Percentiles rank a stretch among this genome's conserved stretches.
These are phyloP conservation scores for Eunapius fragilis DNA, from an alignment of 37 sponge, comb jelly and placozoan genomes.

Conservation along the genomic window DNA sequence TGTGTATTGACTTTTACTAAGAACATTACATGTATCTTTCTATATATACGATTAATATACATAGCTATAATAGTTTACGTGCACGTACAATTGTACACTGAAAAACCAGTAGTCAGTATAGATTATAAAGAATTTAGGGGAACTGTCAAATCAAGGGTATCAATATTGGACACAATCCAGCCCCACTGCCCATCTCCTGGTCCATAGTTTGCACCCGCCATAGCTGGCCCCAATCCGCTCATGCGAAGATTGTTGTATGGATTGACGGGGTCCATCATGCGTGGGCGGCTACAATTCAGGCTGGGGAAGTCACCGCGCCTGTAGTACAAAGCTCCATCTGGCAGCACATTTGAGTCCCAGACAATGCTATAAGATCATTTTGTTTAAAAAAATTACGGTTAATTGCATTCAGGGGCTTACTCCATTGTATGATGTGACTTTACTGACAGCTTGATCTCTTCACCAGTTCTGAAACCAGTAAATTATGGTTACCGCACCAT, in stretches of 20 bases:
- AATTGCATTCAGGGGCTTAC: not conserved
- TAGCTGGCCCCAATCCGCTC: slow-evolving; percentile 9
- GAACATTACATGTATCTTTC: too few species aligned
- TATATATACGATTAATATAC: too few species aligned
- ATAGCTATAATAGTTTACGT: too few species aligned
- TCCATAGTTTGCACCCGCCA: slow-evolving; percentile 14
- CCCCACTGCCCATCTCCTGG: slow-evolving; percentile 50
- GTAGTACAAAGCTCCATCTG: slow-evolving; percentile 6
- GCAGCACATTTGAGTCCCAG: not conserved
- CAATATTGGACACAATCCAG: slow-evolving; percentile 24
- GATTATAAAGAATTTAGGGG: slow-evolving; percentile 4
- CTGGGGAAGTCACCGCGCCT: not conserved
- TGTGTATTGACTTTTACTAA: too few species aligned
- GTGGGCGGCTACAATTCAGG: slow-evolving; percentile 14
- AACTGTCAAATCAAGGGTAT: slow-evolving; percentile 42
- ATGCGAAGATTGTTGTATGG: slow-evolving; percentile 74
- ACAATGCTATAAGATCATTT: not conserved
- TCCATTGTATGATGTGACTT: not conserved
- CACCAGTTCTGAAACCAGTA: not conserved
- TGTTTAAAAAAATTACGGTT: too few species aligned
- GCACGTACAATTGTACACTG: too few species aligned
- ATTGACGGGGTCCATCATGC: slow-evolving; percentile 68
- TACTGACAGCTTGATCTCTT: not conserved
- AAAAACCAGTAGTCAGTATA: not conserved
- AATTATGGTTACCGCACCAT: not conserved